Evolutionary conservation across 2,797 vertebrate genomes (phyloP).

Genomic region (Dicrostonyx torquatus): DNA sequence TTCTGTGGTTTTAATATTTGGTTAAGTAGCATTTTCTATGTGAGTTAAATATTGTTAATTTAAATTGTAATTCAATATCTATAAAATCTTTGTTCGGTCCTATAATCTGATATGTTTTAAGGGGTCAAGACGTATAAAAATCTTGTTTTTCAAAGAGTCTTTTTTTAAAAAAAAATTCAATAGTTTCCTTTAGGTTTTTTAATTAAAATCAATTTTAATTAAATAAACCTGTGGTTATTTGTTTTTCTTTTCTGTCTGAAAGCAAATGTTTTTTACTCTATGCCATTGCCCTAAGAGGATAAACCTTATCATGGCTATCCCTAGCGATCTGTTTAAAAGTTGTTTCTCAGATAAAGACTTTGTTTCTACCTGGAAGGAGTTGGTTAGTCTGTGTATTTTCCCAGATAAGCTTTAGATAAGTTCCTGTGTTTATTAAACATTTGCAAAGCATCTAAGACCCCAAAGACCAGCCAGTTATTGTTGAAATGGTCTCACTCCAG

Average conservation of each 20-base stretch:
- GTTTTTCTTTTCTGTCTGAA: background rate
- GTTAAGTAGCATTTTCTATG: conserved; percentile 40
- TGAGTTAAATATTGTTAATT: conserved; percentile 13
- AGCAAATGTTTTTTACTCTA: background rate
- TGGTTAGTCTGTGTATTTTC: conserved; percentile 33
- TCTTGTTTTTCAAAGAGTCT: background rate
- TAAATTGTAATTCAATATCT: conserved; percentile 1
- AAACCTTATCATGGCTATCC: background rate
- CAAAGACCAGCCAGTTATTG: conserved; percentile 16
- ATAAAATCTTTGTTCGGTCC: conserved; percentile 51
- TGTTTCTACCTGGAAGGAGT: conserved; percentile 8
- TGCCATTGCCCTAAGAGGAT: background rate
- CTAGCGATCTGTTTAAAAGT: background rate
- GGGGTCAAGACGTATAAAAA: conserved; percentile 25
- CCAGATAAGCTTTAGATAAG: background rate
- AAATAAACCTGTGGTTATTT: background rate
- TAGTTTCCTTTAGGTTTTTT: background rate
- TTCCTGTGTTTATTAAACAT: conserved; percentile 51
- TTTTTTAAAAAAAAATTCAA: conserved; percentile 15
- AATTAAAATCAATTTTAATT: conserved; percentile 22
- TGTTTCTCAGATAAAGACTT: conserved; percentile 1
- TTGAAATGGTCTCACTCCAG: conserved; percentile 15
- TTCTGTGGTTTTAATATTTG: background rate
- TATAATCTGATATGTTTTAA: conserved; percentile 22
- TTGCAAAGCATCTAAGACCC: conserved; percentile 8